phyloP scores from a whole-genome alignment of 2,888 invertebrate species.

The Eristalis arbustorum region DNA sequence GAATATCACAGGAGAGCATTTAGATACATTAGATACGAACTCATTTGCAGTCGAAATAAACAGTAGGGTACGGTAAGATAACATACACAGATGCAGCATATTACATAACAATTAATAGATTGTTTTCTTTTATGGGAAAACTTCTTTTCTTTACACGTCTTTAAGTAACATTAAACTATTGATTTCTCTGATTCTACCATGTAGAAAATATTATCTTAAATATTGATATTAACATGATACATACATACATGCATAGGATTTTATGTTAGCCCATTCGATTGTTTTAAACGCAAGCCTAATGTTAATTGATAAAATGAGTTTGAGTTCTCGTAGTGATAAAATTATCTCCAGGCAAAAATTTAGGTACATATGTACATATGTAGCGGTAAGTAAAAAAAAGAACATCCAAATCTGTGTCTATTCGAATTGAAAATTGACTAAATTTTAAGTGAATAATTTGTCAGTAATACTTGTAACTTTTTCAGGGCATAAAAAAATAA shows the following conservation, averaged over 20 bases:
- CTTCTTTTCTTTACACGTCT: no score
- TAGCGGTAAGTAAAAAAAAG: slow-evolving; percentile 14
- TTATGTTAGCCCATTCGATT: background rate
- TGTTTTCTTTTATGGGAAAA: no score
- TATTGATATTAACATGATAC: no score
- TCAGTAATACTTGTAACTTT: slow-evolving; percentile 14
- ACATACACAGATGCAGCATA: no score
- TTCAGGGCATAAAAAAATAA: slow-evolving; percentile 70
- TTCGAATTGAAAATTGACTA: background rate
- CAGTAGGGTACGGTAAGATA: no score
- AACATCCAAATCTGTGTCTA: background rate
- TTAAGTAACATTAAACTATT: no score
- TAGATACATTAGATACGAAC: no score
- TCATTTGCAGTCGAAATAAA: no score
- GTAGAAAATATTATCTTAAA: no score
- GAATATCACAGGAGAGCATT: no score
- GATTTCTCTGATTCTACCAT: no score
- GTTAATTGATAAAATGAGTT: background rate
- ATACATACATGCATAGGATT: background rate
- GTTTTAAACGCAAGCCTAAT: background rate
- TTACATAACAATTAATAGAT: no score
- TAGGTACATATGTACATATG: background rate
- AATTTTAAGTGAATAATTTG: background rate
- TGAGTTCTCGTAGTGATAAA: background rate
- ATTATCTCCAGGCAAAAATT: background rate